phyloP scores from a whole-genome alignment of 2,797 vertebrate genomes.

The Cyclura pinguis region DNA sequence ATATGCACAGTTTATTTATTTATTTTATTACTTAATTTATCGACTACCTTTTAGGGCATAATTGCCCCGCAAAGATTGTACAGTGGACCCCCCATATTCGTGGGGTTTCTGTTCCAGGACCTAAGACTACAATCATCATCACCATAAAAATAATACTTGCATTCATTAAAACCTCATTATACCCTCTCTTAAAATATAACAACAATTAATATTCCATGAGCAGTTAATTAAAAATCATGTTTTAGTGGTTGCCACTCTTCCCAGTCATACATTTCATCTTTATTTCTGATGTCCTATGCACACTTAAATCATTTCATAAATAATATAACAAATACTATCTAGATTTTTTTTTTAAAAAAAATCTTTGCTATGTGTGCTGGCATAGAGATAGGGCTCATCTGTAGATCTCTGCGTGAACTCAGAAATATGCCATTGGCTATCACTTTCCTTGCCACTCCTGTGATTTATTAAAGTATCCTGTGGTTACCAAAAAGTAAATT shows the following conservation, averaged over 20 bases:
- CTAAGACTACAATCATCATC: neutral
- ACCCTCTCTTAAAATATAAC: neutral
- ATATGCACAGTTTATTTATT: constrained; percentile 34
- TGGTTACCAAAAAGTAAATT: neutral
- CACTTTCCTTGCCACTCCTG: neutral
- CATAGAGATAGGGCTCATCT: neutral
- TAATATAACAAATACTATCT: constrained; percentile 40
- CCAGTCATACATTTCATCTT: constrained; percentile 61
- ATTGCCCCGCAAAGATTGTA: neutral
- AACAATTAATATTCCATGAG: neutral
- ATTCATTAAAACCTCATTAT: neutral
- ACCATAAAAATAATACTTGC: neutral
- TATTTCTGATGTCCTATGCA: constrained; percentile 53
- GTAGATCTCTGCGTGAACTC: neutral
- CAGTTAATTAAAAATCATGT: neutral
- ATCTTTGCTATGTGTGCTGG: neutral
- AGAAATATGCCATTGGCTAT: neutral
- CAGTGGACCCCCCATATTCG: too few relatives aligned
- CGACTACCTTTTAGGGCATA: neutral
- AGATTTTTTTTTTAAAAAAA: neutral
- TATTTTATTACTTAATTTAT: neutral
- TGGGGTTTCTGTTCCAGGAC: neutral
- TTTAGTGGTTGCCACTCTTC: constrained; percentile 46
- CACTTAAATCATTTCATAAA: constrained; percentile 63
- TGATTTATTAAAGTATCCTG: neutral